Conservation (phyloP, 2,888 invertebrate genomes). For the Synergus laeviventris region DNA sequence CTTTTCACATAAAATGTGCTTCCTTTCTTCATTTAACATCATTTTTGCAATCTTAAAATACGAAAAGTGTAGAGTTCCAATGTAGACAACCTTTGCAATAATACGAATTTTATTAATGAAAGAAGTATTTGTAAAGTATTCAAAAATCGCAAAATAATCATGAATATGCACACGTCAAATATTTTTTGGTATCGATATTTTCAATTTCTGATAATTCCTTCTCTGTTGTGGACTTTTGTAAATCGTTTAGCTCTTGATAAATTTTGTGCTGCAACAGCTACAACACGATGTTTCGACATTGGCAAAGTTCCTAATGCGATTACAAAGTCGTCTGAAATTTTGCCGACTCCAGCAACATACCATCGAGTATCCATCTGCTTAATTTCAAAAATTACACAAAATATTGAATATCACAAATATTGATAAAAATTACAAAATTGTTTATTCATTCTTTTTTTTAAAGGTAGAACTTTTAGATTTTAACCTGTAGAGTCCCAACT, state of each 20-base stretch:
- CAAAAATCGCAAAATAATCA: neutral
- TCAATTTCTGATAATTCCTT: slow-evolving; percentile 84
- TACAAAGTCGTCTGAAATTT: slow-evolving; percentile 91
- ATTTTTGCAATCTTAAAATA: slow-evolving; percentile 85
- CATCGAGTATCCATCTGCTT: slow-evolving; percentile 84
- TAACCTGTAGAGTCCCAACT: too few species aligned
- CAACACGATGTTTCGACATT: slow-evolving; percentile 82
- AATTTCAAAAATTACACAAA: neutral
- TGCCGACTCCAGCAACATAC: slow-evolving; percentile 92
- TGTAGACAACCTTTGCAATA: slow-evolving; percentile 87
- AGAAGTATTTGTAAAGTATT: neutral
- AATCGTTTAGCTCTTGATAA: slow-evolving; percentile 86
- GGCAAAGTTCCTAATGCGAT: slow-evolving; percentile 83
- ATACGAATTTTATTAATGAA: neutral
- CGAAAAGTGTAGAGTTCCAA: slow-evolving; percentile 86
- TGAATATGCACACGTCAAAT: neutral
- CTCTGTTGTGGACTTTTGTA: slow-evolving; percentile 85
- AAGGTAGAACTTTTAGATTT: too few species aligned
- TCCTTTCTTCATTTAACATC: slow-evolving; percentile 88
- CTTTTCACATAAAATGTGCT: slow-evolving; percentile 94
- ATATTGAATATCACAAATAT: neutral
- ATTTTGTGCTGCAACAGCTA: slow-evolving; percentile 88
- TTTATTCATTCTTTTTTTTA: neutral
- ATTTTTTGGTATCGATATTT: slow-evolving; percentile 82
- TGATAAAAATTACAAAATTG: neutral